These are phyloP conservation scores for Nysson spinosus DNA, from an alignment of 2,888 invertebrate species.

Conservation along the genomic window DNA sequence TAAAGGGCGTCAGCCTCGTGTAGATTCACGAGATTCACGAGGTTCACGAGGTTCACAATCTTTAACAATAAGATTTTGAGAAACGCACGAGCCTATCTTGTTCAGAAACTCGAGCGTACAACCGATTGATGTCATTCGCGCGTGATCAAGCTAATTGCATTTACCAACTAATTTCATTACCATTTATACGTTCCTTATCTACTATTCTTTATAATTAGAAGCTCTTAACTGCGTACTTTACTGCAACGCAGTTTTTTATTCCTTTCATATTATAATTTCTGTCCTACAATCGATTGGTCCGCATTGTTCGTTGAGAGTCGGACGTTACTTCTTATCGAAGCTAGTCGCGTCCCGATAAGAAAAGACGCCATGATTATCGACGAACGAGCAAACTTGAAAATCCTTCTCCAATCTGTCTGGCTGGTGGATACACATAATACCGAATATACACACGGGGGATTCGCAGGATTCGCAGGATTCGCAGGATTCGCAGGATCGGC, in stretches of 20 bases:
- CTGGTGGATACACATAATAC: conserved; percentile 44
- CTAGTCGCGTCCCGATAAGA: background rate
- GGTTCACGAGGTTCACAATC: too few relatives aligned
- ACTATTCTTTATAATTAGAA: too few relatives aligned
- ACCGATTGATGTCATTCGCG: background rate
- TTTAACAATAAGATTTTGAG: too few relatives aligned
- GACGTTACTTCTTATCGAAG: background rate
- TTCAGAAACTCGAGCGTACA: background rate
- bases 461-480: too few relatives aligned
- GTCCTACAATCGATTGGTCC: background rate
- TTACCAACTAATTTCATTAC: too few relatives aligned
- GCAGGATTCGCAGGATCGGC: conserved; percentile 39
- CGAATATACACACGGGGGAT: conserved; percentile 28
- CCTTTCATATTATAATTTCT: too few relatives aligned
- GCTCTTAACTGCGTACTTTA: too few relatives aligned
- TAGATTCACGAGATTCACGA: too few relatives aligned
- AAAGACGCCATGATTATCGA: background rate
- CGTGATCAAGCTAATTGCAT: background rate
- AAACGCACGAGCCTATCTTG: too few relatives aligned
- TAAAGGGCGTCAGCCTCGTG: too few relatives aligned
- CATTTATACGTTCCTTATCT: too few relatives aligned
- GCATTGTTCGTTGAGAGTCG: background rate
- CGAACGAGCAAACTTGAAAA: conserved; percentile 5
- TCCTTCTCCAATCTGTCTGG: conserved; percentile 31
- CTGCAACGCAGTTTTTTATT: too few relatives aligned